Conservation (phyloP, 37 sponge, comb jelly and placozoan species). For the Spongilla lacustris region DNA sequence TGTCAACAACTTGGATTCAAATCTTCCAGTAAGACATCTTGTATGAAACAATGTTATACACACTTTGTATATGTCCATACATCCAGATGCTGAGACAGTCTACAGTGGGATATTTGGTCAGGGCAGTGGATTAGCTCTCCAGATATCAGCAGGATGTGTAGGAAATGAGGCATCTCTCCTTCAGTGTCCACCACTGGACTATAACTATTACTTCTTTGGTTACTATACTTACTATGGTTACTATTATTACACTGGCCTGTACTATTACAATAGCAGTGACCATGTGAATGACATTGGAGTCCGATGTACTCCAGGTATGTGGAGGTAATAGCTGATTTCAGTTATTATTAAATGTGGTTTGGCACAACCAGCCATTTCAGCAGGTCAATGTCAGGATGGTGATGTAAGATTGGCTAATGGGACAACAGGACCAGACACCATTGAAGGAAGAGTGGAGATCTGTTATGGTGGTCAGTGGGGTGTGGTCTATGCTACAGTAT, state of each 20-base stretch:
- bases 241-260: too few relatives aligned
- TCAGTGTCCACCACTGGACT: background rate
- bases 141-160: background rate
- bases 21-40: background rate
- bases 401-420: slow-evolving; percentile 14
- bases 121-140: background rate
- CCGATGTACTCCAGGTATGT: background rate
- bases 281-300: background rate
- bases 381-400: background rate
- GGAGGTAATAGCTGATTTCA: background rate
- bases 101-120: background rate
- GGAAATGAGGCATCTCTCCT: background rate
- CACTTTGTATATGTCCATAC: background rate
- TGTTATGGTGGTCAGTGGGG: slow-evolving; percentile 47
- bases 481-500: background rate
- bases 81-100: background rate
- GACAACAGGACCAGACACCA: background rate
- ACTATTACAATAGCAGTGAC: too few relatives aligned
- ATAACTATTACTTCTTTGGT: background rate
- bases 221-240: too few relatives aligned
- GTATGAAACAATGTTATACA: background rate
- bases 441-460: slow-evolving; percentile 26
- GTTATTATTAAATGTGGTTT: background rate
- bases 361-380: background rate
- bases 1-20: background rate